Evolutionary conservation across 1,140 invertebrate genomes (phyloP).

Genomic region (Latrodectus geometricus): DNA sequence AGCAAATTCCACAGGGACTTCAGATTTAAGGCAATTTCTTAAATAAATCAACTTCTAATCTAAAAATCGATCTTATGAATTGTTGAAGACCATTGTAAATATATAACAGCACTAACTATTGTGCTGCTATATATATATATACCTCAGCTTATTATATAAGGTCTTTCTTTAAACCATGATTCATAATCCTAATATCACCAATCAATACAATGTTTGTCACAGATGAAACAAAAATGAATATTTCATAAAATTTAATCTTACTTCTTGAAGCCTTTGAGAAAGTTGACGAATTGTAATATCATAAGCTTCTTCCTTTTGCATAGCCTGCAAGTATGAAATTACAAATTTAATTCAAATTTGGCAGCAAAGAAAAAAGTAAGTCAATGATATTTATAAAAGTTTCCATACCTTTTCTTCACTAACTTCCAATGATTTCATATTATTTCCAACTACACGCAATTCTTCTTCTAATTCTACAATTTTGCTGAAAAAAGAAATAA

Average conservation of each 20-base stretch:
- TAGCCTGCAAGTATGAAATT: slow-evolving; percentile 66
- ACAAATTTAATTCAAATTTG: neutral
- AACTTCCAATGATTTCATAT: slow-evolving; percentile 99
- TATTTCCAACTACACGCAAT: slow-evolving; percentile 98
- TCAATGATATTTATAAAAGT: neutral
- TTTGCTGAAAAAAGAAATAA: slow-evolving; percentile 78
- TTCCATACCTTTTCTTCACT: slow-evolving; percentile 96
- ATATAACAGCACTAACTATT: too few relatives aligned
- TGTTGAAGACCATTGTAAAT: too few relatives aligned
- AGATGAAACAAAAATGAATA: too few relatives aligned
- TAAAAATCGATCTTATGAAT: too few relatives aligned
- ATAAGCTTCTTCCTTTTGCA: slow-evolving; percentile 75
- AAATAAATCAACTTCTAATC: too few relatives aligned
- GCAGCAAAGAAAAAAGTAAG: neutral
- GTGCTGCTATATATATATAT: too few relatives aligned
- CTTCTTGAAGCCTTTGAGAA: slow-evolving; percentile 72
- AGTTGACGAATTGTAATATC: slow-evolving; percentile 75
- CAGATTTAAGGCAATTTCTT: too few relatives aligned
- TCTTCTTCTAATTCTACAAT: slow-evolving; percentile 99
- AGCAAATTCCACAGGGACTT: too few relatives aligned
- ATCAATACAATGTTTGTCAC: too few relatives aligned
- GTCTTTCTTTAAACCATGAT: too few relatives aligned
- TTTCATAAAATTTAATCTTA: slow-evolving; percentile 59
- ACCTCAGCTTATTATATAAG: too few relatives aligned
- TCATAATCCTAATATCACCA: too few relatives aligned